Evolutionary conservation across 2,888 invertebrate genomes (phyloP).

Genomic region (Drosophila macrospina): DNA sequence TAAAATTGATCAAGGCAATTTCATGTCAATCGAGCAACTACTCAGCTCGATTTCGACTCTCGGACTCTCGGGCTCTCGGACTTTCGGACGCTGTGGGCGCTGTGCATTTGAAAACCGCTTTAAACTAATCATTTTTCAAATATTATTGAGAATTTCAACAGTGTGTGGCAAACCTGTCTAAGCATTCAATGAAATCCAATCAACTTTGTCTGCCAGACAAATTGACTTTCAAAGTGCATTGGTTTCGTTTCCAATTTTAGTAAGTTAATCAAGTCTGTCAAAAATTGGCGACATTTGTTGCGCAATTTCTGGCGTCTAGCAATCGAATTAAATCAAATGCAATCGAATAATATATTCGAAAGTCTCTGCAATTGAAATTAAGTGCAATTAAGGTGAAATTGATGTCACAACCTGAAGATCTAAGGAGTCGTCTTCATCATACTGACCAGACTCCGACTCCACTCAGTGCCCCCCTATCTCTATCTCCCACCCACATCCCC

Average conservation of each 20-base stretch:
- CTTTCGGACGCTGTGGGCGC: not conserved
- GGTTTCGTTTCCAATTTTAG: slow-evolving; percentile 9
- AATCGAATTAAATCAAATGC: slow-evolving; percentile 74
- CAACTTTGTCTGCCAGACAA: slow-evolving; percentile 52
- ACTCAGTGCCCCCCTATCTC: too few relatives aligned
- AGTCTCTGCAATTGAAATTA: slow-evolving; percentile 63
- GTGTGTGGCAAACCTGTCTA: slow-evolving; percentile 38
- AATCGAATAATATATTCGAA: slow-evolving; percentile 34
- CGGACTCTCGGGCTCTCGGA: too few relatives aligned
- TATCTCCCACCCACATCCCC: not conserved
- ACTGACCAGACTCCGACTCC: not conserved
- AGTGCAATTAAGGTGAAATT: slow-evolving; percentile 67
- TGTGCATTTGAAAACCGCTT: not conserved
- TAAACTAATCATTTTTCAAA: slow-evolving; percentile 11
- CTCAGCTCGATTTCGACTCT: slow-evolving; percentile 1
- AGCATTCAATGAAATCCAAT: slow-evolving; percentile 58
- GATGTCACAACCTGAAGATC: slow-evolving; percentile 25
- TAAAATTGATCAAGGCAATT: slow-evolving; percentile 16
- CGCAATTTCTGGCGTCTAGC: slow-evolving; percentile 68
- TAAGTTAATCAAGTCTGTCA: slow-evolving; percentile 15
- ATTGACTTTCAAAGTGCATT: slow-evolving; percentile 61
- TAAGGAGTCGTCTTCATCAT: not conserved
- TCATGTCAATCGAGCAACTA: slow-evolving; percentile 8
- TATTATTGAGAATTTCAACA: slow-evolving; percentile 23
- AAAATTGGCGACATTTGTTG: slow-evolving; percentile 52